These are phyloP conservation scores for Sandelia bainsii DNA, from an alignment of 2,797 vertebrate genomes.

Conservation along the genomic window DNA sequence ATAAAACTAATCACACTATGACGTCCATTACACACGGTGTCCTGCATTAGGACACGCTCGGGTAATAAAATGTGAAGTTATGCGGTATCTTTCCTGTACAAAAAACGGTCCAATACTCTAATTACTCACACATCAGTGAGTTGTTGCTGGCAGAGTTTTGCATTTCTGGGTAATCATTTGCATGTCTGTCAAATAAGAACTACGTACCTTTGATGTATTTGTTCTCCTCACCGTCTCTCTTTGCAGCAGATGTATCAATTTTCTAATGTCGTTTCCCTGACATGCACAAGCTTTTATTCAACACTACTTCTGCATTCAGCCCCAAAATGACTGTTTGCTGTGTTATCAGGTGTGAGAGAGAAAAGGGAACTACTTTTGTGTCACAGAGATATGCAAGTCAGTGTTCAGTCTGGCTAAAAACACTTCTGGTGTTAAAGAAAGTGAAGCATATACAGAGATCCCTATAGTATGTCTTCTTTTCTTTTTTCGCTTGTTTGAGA, in stretches of 20 bases:
- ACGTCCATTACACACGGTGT: background rate
- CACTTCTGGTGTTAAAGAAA: background rate
- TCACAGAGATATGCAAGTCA: background rate
- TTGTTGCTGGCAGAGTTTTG: conserved; percentile 13
- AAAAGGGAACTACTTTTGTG: conserved; percentile 63
- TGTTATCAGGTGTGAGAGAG: conserved; percentile 17
- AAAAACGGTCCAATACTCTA: background rate
- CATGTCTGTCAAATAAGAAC: background rate
- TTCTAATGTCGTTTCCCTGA: conserved; percentile 29
- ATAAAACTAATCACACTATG: background rate
- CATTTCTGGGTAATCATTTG: conserved; percentile 17
- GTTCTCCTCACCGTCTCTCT: conserved; percentile 37
- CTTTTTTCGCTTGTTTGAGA: background rate
- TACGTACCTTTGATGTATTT: background rate
- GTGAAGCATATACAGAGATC: too few relatives aligned
- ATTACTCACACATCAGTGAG: background rate
- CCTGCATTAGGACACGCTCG: background rate
- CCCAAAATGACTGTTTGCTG: background rate
- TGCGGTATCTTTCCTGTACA: background rate
- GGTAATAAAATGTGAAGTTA: background rate
- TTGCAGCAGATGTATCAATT: conserved; percentile 4
- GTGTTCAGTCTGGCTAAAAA: background rate
- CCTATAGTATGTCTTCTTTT: background rate
- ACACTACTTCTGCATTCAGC: conserved; percentile 73
- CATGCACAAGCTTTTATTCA: conserved; percentile 30